Percentiles rank a stretch among this genome's conserved stretches.
phyloP scores from a whole-genome alignment of 2,888 invertebrate species.

The Lypha dubia region DNA sequence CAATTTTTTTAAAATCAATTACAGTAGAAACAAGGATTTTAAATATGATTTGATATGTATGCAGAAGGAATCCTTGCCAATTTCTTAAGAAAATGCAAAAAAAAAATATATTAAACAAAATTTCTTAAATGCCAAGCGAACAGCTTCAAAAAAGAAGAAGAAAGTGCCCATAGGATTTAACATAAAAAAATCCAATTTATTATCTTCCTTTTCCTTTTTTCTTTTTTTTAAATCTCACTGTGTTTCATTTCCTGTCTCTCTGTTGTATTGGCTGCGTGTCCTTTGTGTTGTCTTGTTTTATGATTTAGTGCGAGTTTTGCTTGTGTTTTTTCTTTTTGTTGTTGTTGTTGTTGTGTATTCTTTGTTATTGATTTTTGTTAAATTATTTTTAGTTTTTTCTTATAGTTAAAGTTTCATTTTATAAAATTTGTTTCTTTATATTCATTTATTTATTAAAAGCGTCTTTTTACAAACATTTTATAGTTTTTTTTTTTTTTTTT shows the following conservation, averaged over 20 bases:
- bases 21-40: conserved; percentile 24
- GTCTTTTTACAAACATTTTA: conserved; percentile 73
- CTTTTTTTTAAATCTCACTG: conserved; percentile 15
- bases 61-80: conserved; percentile 20
- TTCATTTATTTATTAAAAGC: conserved; percentile 73
- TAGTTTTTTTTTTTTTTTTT: conserved; percentile 40
- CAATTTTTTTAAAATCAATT: neutral
- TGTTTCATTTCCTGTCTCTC: neutral
- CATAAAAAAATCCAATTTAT: neutral
- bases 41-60: conserved; percentile 50
- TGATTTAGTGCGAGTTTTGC: conserved; percentile 52
- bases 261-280: neutral
- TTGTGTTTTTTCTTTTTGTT: conserved; percentile 54
- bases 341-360: conserved; percentile 59
- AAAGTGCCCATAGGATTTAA: neutral
- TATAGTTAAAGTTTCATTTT: conserved; percentile 74
- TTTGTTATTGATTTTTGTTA: conserved; percentile 69
- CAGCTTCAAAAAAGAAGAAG: neutral
- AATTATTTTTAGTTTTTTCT: conserved; percentile 61
- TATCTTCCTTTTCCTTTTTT: neutral
- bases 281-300: conserved; percentile 4
- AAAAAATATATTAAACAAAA: neutral
- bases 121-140: neutral
- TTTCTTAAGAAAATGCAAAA: conserved; percentile 8
- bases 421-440: conserved; percentile 72